Evolutionary conservation across 2,888 invertebrate species (phyloP), one percentile per base, ranked within the genome.

Genomic region (Drosophila buzzatii): DNA sequence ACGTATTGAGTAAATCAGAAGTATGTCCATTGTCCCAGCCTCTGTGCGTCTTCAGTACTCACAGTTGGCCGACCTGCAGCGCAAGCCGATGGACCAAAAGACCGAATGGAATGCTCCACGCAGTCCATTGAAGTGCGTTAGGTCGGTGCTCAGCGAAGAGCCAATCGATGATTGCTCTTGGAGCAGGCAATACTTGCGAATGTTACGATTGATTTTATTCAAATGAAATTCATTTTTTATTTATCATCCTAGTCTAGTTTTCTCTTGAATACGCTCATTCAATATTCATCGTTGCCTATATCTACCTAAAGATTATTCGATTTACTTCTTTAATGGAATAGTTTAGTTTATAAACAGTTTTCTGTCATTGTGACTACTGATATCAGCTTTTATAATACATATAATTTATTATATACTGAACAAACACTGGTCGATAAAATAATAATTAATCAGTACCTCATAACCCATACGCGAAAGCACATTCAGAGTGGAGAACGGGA

Each of bases 1-100:
- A 53, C 64, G 73, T 68, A 79, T 76, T 79, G 69, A 65, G 79
- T 82, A 82, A 76, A 79, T 82, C 73, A 73, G 49, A 44, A 16
- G 56, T 45, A 44, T 55, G 42, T 16, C 45, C 41, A 45, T 42
- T 71, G 53, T 33, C 42, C 44, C 44, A 10, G 12, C 39, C n/a
- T 8, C 14, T 9, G 39, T 35, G 23, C 23, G 41, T 12, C 20
- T 12, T 18, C 52, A 35, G 14, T 52, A n/a, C 51, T 16, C 31
- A 14, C 31, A 58, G 42, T 44, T 41, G 27, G 3, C 51, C 51
- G 31, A 12, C 27, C 49, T 37, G 20, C 14, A 16, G 42, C 51
- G 16, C 68, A 18, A n/a, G 42, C 31, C 44, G 37, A 51, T n/a
- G n/a, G 52, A 59, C 58, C 35, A 42, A 33, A 18, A 12, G 35